Base-by-base conservation (phyloP, 2,888 invertebrate species). In the Iphiclides podalirius region DNA sequence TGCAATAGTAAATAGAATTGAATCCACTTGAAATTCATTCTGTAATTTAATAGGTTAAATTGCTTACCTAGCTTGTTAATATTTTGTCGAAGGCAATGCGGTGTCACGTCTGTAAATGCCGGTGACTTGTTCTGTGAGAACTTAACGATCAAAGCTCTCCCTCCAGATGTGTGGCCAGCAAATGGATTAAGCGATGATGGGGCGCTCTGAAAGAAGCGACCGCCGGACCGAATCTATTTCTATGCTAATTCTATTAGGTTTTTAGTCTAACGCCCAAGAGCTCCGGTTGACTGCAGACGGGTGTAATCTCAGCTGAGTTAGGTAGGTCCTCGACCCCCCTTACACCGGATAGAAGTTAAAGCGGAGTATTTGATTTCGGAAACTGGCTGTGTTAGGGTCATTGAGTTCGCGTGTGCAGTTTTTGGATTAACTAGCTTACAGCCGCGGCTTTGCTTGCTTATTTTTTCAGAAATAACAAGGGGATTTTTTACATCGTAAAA, bases 161-260 rank as follows among this genome's bases (percentile, higher is more conserved):
- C 55, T 55, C 47, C 47, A 56, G 60, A 60, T 57, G 62, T 61
- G 64, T 66, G 68, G 64, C 67, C 61, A 67, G 64, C 68, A 75
- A 79, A 78, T 76, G 76, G 75, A 79, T 79, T 76, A 77, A 73
- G 78, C 71, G 66, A 75, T 78, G 74, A 75, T 72, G 68, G 68
- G 63, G 58, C 62, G 61, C 56, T 66, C 65, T 63, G 66, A 69
- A 61, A 62, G 64, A 63, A 45, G 35, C 40, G 39, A 45, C 17
- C 63, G 47, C 17, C 63, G 64, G 67, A 65, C 70, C 60, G 70
- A 69, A 72, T 70, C 78, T 66, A 78, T 79, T 77, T 75, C 75
- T 75, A 79, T 79, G 79, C 71, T 66, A 79, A 79, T 79, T 72
- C 72, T 71, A 73, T 79, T 74, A 70, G 70, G 68, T 72, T 74